These are phyloP conservation scores for Gallinago undulata DNA, from an alignment of 2,113 vertebrate genomes.

Conservation along the genomic window DNA sequence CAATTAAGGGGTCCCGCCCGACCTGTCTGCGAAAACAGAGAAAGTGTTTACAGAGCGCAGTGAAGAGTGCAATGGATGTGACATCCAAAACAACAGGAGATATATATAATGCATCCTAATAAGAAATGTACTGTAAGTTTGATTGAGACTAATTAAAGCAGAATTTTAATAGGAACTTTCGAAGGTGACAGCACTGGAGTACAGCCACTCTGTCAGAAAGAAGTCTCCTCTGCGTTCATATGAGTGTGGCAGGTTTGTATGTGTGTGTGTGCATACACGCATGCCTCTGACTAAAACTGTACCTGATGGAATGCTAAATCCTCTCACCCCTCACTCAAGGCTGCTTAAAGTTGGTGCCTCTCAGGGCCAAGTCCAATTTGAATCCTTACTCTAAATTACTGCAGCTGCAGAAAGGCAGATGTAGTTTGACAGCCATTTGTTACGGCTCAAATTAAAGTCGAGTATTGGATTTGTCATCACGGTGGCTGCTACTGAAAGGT, in stretches of 20 bases:
- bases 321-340: neutral
- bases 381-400: neutral
- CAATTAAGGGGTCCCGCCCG: neutral
- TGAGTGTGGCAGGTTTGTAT: neutral
- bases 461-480: neutral
- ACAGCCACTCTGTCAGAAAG: neutral
- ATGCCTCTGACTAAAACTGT: neutral
- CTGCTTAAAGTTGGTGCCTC: neutral
- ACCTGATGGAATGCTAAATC: neutral
- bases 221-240: accelerated
- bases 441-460: neutral
- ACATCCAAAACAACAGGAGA: neutral
- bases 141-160: neutral
- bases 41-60: neutral
- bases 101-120: neutral
- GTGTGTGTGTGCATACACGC: too few species aligned
- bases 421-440: neutral
- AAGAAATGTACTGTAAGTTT: neutral
- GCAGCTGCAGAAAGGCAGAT: neutral
- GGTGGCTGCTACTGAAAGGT: neutral
- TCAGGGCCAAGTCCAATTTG: neutral
- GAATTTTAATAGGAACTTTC: neutral
- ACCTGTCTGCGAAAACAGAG: neutral
- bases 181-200: neutral
- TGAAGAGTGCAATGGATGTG: neutral